A percentile compares a stretch with the other conserved stretches of the same genome.
These are phyloP conservation scores for Solenopsis invicta DNA, from an alignment of 1,140 invertebrate species.

Conservation along the genomic window DNA sequence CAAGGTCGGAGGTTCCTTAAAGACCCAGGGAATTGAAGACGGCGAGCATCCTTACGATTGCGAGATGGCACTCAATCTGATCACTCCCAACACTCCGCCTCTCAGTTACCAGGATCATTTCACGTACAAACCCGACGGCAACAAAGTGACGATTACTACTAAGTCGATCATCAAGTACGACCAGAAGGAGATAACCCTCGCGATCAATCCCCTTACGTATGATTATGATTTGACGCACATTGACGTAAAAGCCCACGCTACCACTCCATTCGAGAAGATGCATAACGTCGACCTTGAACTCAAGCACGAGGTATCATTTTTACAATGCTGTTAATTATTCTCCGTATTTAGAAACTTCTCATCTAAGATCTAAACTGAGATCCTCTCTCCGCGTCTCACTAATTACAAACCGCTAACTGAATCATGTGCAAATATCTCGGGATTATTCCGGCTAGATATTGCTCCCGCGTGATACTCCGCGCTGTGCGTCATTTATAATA, in stretches of 20 bases:
- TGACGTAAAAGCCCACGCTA: constrained; percentile 71
- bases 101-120: constrained; percentile 80
- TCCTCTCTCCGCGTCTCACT: neutral
- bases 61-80: constrained; percentile 53
- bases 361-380: neutral
- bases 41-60: constrained; percentile 29
- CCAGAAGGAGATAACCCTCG: constrained; percentile 71
- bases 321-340: neutral
- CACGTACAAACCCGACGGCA: constrained; percentile 83
- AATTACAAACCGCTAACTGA: neutral
- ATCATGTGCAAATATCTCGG: neutral
- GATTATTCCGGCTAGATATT: constrained; percentile 14
- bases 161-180: constrained; percentile 75
- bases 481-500: constrained; percentile 26
- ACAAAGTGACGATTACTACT: constrained; percentile 78
- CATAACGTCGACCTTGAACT: constrained; percentile 88
- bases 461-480: neutral
- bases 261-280: constrained; percentile 86
- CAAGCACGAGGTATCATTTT: constrained; percentile 86
- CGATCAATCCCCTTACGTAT: constrained; percentile 58
- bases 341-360: neutral
- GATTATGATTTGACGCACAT: constrained; percentile 69
- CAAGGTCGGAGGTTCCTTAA: constrained; percentile 77
- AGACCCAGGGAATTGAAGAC: constrained; percentile 58
- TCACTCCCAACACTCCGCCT: constrained; percentile 55